These are phyloP conservation scores for Dinocampus coccinellae DNA, from an alignment of 2,888 invertebrate species.

Conservation along the genomic window DNA sequence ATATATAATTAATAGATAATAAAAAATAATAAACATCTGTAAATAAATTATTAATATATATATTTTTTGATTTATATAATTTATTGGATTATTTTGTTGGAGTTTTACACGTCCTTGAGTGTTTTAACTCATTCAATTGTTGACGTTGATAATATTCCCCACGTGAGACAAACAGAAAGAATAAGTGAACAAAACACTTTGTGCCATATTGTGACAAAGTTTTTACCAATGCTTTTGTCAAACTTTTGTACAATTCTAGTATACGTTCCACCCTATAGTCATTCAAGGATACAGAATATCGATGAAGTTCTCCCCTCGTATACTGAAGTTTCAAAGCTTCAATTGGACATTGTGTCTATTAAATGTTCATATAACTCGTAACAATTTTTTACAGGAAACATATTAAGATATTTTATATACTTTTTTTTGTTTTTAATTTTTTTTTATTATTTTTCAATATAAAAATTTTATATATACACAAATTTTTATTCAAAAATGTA, in stretches of 20 bases:
- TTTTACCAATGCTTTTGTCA: background rate
- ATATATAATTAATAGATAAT: too few species aligned
- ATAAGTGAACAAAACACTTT: background rate
- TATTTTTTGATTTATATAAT: too few species aligned
- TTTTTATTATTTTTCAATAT: too few species aligned
- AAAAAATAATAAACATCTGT: too few species aligned
- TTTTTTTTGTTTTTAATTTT: too few species aligned
- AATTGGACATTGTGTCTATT: background rate
- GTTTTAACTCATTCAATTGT: background rate
- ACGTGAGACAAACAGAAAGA: background rate
- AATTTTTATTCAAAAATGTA: too few species aligned
- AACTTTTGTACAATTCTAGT: background rate
- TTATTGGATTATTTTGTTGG: background rate
- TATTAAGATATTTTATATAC: background rate
- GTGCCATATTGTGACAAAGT: conserved; percentile 30
- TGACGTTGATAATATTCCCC: background rate
- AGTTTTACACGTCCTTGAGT: background rate
- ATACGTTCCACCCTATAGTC: background rate
- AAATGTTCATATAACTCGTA: background rate
- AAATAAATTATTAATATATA: too few species aligned
- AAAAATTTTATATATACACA: too few species aligned
- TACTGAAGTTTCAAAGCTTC: background rate
- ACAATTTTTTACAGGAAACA: background rate
- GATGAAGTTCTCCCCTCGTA: conserved; percentile 17
- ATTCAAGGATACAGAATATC: conserved; percentile 27